A percentile compares a stretch with the other conserved stretches of the same genome.
Conservation (phyloP, 2,797 vertebrate species). For the Stomatorhinus walkeri region DNA sequence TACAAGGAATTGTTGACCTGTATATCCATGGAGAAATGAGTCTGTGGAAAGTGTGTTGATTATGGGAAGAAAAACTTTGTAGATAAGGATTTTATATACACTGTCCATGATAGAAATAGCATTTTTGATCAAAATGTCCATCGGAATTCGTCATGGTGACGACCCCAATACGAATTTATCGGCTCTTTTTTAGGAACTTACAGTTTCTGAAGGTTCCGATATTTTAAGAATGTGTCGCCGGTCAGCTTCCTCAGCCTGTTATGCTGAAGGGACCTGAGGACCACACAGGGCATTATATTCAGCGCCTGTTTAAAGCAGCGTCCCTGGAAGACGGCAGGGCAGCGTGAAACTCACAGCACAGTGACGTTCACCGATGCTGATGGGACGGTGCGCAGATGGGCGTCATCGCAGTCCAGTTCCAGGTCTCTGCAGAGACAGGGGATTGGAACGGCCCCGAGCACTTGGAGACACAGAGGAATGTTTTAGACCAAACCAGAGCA, state of each 20-base stretch:
- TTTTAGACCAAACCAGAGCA: not conserved
- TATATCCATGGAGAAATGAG: not conserved
- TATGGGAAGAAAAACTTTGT: not conserved
- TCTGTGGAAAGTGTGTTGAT: not conserved
- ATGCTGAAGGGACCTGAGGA: slow-evolving; percentile 57
- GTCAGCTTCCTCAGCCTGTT: slow-evolving; percentile 75
- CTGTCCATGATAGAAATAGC: not conserved
- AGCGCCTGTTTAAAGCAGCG: not conserved
- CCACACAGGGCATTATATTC: not conserved
- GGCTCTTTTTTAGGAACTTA: slow-evolving; percentile 55
- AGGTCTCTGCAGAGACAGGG: slow-evolving; percentile 75
- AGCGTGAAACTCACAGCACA: slow-evolving; percentile 72
- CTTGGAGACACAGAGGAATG: slow-evolving; percentile 49
- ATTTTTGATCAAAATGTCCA: not conserved
- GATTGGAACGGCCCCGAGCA: slow-evolving; percentile 66
- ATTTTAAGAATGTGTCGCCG: slow-evolving; percentile 71
- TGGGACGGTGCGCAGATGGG: slow-evolving; percentile 70
- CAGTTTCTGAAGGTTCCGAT: slow-evolving; percentile 78
- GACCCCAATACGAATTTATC: not conserved
- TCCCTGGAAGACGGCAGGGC: not conserved
- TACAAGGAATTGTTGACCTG: not conserved
- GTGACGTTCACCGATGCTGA: slow-evolving; percentile 78
- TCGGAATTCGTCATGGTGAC: not conserved
- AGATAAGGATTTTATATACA: not conserved
- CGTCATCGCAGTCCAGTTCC: slow-evolving; percentile 74